A percentile compares a stretch with the other conserved stretches of the same genome.
phyloP scores from a whole-genome alignment of 2,113 vertebrate genomes.

The Neomonachus schauinslandi region DNA sequence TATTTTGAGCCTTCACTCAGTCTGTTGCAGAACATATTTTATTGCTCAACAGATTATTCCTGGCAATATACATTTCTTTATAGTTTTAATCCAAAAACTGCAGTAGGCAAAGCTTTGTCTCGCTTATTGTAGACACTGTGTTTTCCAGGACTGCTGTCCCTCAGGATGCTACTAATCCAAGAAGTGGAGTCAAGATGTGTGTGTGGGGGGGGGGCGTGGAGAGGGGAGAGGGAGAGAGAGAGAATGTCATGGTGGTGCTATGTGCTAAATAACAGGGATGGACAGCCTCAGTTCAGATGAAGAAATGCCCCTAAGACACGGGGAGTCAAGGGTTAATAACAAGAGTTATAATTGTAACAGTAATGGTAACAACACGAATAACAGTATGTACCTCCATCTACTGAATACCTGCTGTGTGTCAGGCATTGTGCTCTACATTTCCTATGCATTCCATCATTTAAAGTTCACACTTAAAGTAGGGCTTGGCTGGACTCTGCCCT shows the following conservation, averaged over 20 bases:
- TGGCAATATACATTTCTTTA: background rate
- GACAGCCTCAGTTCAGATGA: too few relatives aligned
- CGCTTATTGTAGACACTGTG: background rate
- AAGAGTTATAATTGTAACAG: background rate
- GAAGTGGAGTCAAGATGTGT: background rate
- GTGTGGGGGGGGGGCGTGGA: background rate
- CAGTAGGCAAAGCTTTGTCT: background rate
- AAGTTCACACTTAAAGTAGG: background rate
- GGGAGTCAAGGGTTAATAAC: background rate
- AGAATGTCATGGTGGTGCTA: background rate
- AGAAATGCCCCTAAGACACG: background rate
- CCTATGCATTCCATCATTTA: background rate
- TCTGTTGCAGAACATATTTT: background rate
- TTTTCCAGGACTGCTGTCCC: background rate
- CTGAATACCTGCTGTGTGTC: rapidly evolving
- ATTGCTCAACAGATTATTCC: too few relatives aligned
- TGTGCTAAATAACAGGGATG: background rate
- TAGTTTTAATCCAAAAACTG: background rate
- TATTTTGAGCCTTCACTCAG: background rate
- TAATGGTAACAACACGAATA: rapidly evolving
- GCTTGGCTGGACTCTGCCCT: background rate
- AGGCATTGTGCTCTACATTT: background rate
- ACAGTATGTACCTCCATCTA: rapidly evolving
- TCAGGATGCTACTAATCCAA: background rate
- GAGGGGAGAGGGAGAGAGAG: background rate